Conservation (phyloP, 1,140 invertebrate genomes). For the Ylistrum balloti region DNA sequence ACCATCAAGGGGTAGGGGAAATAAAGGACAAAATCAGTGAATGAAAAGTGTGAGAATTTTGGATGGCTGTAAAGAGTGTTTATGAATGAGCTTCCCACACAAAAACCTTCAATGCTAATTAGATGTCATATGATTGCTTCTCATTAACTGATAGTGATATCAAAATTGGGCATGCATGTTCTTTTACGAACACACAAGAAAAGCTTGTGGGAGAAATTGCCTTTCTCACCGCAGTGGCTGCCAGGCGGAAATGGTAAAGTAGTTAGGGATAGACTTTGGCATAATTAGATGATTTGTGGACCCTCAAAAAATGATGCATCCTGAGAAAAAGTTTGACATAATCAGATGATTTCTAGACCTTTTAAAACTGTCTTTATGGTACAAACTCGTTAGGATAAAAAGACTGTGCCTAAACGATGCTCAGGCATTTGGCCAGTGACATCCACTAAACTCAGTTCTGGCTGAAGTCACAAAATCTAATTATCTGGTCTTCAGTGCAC, state of each 20-base stretch:
- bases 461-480: neutral
- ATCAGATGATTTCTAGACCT: constrained; percentile 28
- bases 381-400: constrained; percentile 12
- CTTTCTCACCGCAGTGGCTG: neutral
- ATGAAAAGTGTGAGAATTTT: constrained; percentile 27
- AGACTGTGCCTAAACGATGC: neutral
- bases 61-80: neutral
- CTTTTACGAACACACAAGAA: neutral
- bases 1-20: neutral
- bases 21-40: constrained; percentile 10
- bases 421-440: constrained; percentile 19
- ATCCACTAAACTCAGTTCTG: neutral
- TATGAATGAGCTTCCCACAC: neutral
- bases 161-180: constrained; percentile 24
- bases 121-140: neutral
- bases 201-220: neutral
- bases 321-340: neutral
- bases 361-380: neutral
- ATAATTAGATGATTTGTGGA: constrained; percentile 6
- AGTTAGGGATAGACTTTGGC: neutral
- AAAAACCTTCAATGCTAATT: neutral
- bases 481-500: neutral
- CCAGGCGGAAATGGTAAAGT: neutral
- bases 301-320: neutral
- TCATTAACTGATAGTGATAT: neutral